Evolutionary conservation across 2,113 vertebrate species (phyloP), one percentile per base, ranked within the genome.

Genomic region (Panurus biarmicus): DNA sequence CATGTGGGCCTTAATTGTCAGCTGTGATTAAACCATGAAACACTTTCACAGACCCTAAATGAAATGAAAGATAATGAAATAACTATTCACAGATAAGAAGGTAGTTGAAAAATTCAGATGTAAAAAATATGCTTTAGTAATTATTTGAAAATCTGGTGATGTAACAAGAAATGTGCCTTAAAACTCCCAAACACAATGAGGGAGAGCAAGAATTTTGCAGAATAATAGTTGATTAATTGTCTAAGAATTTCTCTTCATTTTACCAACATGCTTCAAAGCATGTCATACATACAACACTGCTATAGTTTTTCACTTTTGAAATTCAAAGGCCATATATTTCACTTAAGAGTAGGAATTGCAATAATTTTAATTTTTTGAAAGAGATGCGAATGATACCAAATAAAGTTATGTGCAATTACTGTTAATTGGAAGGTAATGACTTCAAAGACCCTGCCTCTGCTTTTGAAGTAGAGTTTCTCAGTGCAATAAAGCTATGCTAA

Each of bases 61-160:
- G 80, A 88, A 80, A 65, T 35, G 50, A 78, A 95, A 54, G 53
- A 50, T 71, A 90, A 93, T 82, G 44, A 96, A 93, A 86, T 33
- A 5, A 48, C 74, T 78, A 75, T 84, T 82, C 45, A 87, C 47
- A 75, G 73, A 83, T 64, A 75, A 23, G 12, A 85, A 75, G 36
- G 8, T 36, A 83, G 47, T 47, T 95, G 62, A 95, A 96, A 90
- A 95, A 71, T 48, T 69, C 24, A 71, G 60, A 85, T 51, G 69
- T 38, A 67, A 22, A 57, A 93, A 77, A 79, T 85, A 42, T 58
- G 12, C 11, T 28, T 90, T 84, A 76, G 48, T n/a, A 66, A n/a
- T 75, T 33, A 73, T 89, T 88, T 92, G 31, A 73, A 53, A 87
- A 48, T 24, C 48, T 51, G 33, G 24, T 90, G 38, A 67, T 20